phyloP scores from a whole-genome alignment of 2,888 invertebrate species.

The Drosophila pullipes region DNA sequence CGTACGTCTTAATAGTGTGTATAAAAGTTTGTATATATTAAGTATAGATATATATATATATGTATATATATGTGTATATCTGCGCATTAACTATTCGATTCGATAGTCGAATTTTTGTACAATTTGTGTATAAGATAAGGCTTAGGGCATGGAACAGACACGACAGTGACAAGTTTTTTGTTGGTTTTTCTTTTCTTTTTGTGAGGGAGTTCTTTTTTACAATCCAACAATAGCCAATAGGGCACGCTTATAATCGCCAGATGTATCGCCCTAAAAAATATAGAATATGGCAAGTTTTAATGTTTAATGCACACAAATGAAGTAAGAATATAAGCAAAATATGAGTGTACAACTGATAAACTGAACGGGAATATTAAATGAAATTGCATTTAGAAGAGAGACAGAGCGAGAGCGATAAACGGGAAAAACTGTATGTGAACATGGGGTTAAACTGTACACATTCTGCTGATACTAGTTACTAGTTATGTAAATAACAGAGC shows the following conservation, averaged over 20 bases:
- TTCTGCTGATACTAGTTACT: constrained; percentile 6
- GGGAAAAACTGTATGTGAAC: background rate
- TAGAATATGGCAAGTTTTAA: constrained; percentile 76
- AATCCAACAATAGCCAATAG: constrained; percentile 92
- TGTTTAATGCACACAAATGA: constrained; percentile 69
- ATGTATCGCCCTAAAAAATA: constrained; percentile 93
- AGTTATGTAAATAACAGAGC: constrained; percentile 12
- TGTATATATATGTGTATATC: background rate
- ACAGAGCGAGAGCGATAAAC: background rate
- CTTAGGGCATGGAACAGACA: constrained; percentile 72
- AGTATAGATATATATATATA: constrained; percentile 10
- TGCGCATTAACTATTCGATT: constrained; percentile 58
- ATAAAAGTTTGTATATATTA: constrained; percentile 26
- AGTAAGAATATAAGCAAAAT: constrained; percentile 28
- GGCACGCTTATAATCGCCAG: constrained; percentile 96
- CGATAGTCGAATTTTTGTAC: constrained; percentile 65
- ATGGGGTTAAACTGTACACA: constrained; percentile 18
- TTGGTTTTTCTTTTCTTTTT: constrained; percentile 35
- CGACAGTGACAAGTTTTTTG: constrained; percentile 57
- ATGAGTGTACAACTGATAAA: constrained; percentile 22
- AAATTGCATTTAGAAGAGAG: background rate
- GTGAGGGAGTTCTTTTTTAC: constrained; percentile 71
- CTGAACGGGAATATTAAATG: constrained; percentile 1
- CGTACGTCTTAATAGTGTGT: constrained; percentile 31
- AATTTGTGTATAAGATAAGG: constrained; percentile 46